These are phyloP conservation scores for Xylophagus ater DNA, from an alignment of 2,888 invertebrate genomes.

Conservation along the genomic window DNA sequence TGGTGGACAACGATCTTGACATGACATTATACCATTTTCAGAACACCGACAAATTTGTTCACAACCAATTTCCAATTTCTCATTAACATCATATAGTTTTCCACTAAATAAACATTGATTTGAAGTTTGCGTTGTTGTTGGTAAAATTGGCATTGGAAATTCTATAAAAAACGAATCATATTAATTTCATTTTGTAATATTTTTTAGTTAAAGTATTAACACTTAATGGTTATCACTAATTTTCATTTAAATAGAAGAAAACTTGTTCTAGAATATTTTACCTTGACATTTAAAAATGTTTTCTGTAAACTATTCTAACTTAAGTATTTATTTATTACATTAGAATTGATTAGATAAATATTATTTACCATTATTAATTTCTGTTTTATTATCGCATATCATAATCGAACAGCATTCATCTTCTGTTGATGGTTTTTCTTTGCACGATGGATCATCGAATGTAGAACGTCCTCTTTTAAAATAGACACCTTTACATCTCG, in stretches of 20 bases:
- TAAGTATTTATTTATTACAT: no score
- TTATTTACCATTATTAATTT: constrained; percentile 31
- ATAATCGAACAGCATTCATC: constrained; percentile 61
- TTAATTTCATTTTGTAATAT: no score
- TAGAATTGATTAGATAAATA: no score
- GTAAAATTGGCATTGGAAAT: constrained; percentile 3
- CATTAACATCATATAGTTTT: constrained; percentile 59
- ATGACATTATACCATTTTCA: constrained; percentile 58
- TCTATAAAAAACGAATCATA: not conserved
- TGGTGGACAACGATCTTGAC: constrained; percentile 56
- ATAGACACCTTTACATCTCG: constrained; percentile 57
- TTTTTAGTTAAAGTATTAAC: no score
- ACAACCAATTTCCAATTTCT: constrained; percentile 70
- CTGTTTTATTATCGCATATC: constrained; percentile 52
- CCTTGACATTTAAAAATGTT: no score
- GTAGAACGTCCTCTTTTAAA: constrained; percentile 53
- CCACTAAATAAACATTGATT: constrained; percentile 40
- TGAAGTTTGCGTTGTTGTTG: constrained; percentile 2
- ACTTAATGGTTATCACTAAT: no score
- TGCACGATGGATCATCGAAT: constrained; percentile 58
- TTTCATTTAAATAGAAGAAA: no score
- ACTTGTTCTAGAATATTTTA: no score
- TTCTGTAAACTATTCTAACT: no score
- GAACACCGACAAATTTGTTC: constrained; percentile 67
- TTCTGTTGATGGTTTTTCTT: constrained; percentile 54